These are phyloP conservation scores for Amniataba percoides DNA, from an alignment of 2,797 vertebrate species.

Conservation along the genomic window DNA sequence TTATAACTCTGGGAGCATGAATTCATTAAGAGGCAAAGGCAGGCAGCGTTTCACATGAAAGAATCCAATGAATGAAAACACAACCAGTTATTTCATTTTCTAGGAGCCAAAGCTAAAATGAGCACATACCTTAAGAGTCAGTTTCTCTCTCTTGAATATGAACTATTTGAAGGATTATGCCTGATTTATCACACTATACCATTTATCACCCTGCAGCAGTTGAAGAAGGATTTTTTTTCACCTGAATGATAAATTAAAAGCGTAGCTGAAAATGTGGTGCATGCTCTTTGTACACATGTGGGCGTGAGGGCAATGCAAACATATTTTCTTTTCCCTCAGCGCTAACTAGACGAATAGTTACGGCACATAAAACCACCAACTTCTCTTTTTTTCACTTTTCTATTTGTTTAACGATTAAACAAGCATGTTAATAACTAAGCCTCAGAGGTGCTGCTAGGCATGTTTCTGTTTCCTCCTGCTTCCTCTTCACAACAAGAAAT, in stretches of 20 bases:
- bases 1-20: background rate
- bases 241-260: background rate
- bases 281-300: background rate
- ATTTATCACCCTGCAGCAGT: background rate
- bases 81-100: background rate
- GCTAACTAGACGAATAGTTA: background rate
- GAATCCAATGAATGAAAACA: background rate
- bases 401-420: constrained; percentile 25
- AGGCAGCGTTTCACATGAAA: background rate
- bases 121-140: background rate
- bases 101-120: background rate
- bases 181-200: background rate
- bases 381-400: constrained; percentile 3
- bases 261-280: background rate
- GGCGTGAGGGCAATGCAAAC: background rate
- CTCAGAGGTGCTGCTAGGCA: background rate
- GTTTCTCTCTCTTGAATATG: background rate
- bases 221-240: background rate
- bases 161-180: background rate
- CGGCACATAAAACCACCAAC: background rate
- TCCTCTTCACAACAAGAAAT: background rate
- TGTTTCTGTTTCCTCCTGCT: background rate
- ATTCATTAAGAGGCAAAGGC: background rate
- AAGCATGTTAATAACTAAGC: background rate
- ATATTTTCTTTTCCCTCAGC: background rate